phyloP scores from a whole-genome alignment of 2,888 invertebrate species.

The Acanthosoma haemorrhoidale region DNA sequence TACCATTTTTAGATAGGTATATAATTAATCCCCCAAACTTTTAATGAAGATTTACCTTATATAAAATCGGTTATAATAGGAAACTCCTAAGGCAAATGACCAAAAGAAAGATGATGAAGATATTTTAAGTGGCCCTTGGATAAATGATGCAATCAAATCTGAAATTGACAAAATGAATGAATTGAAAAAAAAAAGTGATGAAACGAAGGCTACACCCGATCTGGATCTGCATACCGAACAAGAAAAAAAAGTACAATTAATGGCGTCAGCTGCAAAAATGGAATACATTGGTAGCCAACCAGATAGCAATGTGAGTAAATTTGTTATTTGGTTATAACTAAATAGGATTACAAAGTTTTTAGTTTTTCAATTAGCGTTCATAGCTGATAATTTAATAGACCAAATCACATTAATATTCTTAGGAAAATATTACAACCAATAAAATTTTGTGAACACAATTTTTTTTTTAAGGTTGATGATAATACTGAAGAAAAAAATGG shows the following conservation, averaged over 20 bases:
- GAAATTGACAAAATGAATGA: slow-evolving; percentile 54
- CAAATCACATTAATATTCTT: too few species aligned
- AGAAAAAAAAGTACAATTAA: slow-evolving; percentile 54
- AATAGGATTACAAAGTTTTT: neutral
- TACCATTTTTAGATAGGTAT: too few species aligned
- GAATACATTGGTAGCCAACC: slow-evolving; percentile 53
- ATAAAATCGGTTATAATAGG: slow-evolving; percentile 28
- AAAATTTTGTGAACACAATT: neutral
- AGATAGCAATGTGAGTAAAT: slow-evolving; percentile 42
- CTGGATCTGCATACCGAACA: slow-evolving; percentile 56
- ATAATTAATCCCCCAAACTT: neutral
- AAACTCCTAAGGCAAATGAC: slow-evolving; percentile 17
- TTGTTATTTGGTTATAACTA: too few species aligned
- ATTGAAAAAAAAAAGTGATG: slow-evolving; percentile 50
- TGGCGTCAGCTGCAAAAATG: slow-evolving; percentile 54
- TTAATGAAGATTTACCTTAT: neutral
- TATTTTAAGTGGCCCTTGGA: slow-evolving; percentile 54
- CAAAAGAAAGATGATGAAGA: slow-evolving; percentile 33
- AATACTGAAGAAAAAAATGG: slow-evolving; percentile 24
- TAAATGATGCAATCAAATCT: slow-evolving; percentile 52
- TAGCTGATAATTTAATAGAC: too few species aligned
- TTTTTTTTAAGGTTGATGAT: slow-evolving; percentile 19
- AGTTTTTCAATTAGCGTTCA: neutral
- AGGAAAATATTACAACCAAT: too few species aligned
- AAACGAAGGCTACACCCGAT: slow-evolving; percentile 51